A percentile compares a stretch with the other conserved stretches of the same genome.
These are phyloP conservation scores for Mimachlamys varia DNA, from an alignment of 2,888 invertebrate species.

Conservation along the genomic window DNA sequence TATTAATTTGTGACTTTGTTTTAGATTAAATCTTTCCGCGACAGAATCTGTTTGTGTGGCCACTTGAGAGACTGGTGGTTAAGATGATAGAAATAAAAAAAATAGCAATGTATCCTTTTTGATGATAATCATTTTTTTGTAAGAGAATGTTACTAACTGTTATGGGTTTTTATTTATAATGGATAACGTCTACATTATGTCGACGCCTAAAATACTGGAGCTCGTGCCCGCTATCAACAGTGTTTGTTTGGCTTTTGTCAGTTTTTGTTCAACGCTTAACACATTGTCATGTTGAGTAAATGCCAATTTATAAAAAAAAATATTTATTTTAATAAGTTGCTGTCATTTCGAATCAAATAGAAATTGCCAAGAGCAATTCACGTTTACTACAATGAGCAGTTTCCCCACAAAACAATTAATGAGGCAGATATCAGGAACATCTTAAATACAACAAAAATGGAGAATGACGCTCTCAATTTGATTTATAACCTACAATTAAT, in stretches of 20 bases:
- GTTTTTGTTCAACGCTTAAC: constrained; percentile 16
- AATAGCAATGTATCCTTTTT: background rate
- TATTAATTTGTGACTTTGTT: background rate
- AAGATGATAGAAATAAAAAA: no score
- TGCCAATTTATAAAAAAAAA: constrained; percentile 22
- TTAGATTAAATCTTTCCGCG: background rate
- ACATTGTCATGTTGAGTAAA: constrained; percentile 9
- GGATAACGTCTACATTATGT: background rate
- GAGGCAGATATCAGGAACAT: background rate
- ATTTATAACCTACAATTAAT: no score
- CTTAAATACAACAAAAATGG: background rate
- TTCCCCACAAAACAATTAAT: background rate
- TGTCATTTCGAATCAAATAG: constrained; percentile 24
- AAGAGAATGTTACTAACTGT: background rate
- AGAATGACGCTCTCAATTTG: no score
- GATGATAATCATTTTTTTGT: background rate
- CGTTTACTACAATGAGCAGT: background rate
- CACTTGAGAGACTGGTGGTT: background rate
- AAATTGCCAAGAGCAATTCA: background rate
- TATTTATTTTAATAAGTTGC: constrained; percentile 30
- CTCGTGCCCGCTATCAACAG: background rate
- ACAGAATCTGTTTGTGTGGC: background rate
- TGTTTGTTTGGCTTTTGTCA: constrained; percentile 28
- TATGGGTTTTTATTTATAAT: background rate
- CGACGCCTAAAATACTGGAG: background rate